Evolutionary conservation across 23 tunicate species (phyloP), one percentile per base, ranked within the genome.

Genomic region (Trididemnum clinides): DNA sequence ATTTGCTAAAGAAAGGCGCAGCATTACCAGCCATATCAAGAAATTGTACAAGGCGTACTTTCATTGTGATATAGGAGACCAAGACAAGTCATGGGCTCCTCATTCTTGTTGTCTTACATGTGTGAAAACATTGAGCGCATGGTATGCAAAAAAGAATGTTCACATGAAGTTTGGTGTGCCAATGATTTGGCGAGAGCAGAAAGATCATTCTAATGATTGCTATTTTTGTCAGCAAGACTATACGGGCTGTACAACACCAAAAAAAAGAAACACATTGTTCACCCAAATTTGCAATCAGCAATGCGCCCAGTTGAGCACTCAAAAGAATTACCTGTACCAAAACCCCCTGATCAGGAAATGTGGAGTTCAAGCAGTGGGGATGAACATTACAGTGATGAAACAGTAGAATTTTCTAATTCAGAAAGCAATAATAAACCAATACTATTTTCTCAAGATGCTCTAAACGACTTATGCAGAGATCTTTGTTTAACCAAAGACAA

Each of bases 11-110:
- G 66, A 59, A 59, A 59, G 25, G 66, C 3, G 66, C 66, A 59
- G 66, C 66, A 10, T 59, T 59, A 59, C 66, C 21, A 59, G 66
- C 66, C 66, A 59, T 59, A 59, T 59, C 66, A 59, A 59, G 66
- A 59, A 59, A 59, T 59, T 59, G 21, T 59, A 59, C 66, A 59
- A 59, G 66, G 66, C 66, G 21, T 59, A 59, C 66, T 59, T 59
- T 59, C 66, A 59, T 59, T 59, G 66, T n/a, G 66, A 59, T n/a
- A n/a, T 59, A 59, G 66, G 66, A 59, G 66, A 59, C 66, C 66
- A 59, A 59, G 66, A n/a, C 25, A 59, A 59, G 25, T 44, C 21
- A 59, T n/a, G 66, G 66, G 66, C 66, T 59, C 66, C 66, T 15
- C 66, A 59, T 59, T 25, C 25, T 28, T 59, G 66, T 59, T 59